Evolutionary conservation across 2,888 invertebrate genomes (phyloP).

Genomic region (Tanytarsus gracilentus): DNA sequence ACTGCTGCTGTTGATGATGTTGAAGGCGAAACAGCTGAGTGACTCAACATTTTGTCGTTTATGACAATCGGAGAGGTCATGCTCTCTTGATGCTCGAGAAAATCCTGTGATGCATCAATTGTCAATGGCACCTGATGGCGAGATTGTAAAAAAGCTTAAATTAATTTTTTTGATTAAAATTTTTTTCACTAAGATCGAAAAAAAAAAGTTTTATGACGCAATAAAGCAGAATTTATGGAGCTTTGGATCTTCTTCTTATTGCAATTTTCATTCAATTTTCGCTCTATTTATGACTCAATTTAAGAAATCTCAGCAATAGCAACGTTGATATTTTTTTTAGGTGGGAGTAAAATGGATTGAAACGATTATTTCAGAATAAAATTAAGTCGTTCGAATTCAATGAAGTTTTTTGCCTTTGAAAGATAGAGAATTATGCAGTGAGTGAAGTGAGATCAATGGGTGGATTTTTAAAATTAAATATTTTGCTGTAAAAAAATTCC

Average conservation of each 20-base stretch:
- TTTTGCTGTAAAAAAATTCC: too few relatives aligned
- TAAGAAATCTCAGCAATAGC: neutral
- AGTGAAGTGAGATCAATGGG: too few relatives aligned
- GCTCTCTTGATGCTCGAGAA: constrained; percentile 3
- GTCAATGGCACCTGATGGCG: constrained; percentile 13
- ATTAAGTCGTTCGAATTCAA: too few relatives aligned
- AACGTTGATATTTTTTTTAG: neutral
- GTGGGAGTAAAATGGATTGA: too few relatives aligned
- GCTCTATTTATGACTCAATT: neutral
- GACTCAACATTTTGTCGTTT: constrained; percentile 23
- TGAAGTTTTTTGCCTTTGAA: too few relatives aligned
- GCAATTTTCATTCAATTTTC: neutral
- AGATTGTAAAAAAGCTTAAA: neutral
- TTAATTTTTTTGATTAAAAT: neutral
- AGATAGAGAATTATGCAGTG: too few relatives aligned
- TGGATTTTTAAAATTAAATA: too few relatives aligned
- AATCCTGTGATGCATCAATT: constrained; percentile 17
- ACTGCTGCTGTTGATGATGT: too few relatives aligned
- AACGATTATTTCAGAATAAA: too few relatives aligned
- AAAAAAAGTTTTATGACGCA: neutral
- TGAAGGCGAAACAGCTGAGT: neutral
- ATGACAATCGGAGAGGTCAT: constrained; percentile 26
- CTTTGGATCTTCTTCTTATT: too few relatives aligned
- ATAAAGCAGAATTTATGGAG: constrained; percentile 1
- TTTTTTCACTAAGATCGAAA: neutral